Evolutionary conservation across 1,140 invertebrate genomes (phyloP).

Genomic region (Arctopsyche grandis): DNA sequence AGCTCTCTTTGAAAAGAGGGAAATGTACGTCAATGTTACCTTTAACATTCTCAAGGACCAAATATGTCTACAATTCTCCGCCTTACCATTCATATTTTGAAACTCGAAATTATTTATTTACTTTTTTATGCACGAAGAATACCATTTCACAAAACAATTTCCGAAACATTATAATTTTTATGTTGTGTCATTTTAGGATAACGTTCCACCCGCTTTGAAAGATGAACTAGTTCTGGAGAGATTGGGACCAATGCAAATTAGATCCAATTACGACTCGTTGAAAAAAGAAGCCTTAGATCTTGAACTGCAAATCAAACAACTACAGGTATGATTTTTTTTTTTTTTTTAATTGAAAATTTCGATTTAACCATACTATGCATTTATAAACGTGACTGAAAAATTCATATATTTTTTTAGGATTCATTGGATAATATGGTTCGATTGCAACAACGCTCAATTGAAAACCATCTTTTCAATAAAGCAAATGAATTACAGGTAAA

Average conservation of each 20-base stretch:
- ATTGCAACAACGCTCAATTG: constrained; percentile 87
- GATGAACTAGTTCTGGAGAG: constrained; percentile 87
- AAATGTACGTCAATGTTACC: too few species aligned
- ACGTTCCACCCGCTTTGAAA: constrained; percentile 75
- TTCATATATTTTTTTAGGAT: constrained; percentile 80
- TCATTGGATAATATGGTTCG: constrained; percentile 83
- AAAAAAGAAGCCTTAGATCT: constrained; percentile 84
- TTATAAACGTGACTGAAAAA: background rate
- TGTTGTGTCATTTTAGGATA: constrained; percentile 63
- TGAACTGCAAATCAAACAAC: constrained; percentile 85
- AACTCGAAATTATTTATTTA: too few species aligned
- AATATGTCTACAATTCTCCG: too few species aligned
- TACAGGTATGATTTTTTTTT: constrained; percentile 65
- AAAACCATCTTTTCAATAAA: constrained; percentile 90
- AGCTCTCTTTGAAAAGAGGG: too few species aligned
- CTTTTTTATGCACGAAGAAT: too few species aligned
- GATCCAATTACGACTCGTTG: constrained; percentile 80
- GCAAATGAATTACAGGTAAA: constrained; percentile 82
- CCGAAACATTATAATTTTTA: background rate
- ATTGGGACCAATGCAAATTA: constrained; percentile 77
- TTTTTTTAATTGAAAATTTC: background rate
- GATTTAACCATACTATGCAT: too few species aligned
- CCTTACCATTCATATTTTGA: too few species aligned
- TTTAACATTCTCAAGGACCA: too few species aligned
- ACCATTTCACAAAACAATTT: too few species aligned